Evolutionary conservation across 2,797 vertebrate species (phyloP).

Genomic region (Fundulus diaphanus): DNA sequence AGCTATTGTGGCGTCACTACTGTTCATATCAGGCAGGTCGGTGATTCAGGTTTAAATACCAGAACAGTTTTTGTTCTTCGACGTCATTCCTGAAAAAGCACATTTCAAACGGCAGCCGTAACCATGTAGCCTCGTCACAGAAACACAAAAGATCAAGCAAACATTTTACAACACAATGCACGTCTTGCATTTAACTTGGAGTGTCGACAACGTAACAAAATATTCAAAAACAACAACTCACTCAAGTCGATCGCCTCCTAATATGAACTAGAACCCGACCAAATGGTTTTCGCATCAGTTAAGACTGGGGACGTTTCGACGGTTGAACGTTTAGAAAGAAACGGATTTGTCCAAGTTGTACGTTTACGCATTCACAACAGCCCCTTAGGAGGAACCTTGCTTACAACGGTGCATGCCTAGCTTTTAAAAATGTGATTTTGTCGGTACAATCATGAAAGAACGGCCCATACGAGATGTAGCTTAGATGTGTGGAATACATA

Average conservation of each 20-base stretch:
- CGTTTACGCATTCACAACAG: not conserved
- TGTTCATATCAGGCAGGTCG: not conserved
- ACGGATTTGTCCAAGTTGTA: not conserved
- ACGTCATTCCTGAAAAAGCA: not conserved
- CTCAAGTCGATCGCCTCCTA: not conserved
- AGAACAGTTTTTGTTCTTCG: not conserved
- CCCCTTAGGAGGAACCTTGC: not conserved
- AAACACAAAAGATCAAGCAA: not conserved
- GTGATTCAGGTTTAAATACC: constrained; percentile 27
- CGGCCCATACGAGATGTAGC: not conserved
- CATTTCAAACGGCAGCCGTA: not conserved
- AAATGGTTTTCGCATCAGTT: not conserved
- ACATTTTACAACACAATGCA: not conserved
- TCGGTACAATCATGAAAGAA: not conserved
- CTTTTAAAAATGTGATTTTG: not conserved
- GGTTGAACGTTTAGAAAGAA: not conserved
- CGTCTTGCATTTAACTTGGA: not conserved
- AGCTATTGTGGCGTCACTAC: not conserved
- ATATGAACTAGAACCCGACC: not conserved
- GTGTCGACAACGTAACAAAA: not conserved
- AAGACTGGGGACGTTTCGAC: not conserved
- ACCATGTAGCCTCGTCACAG: not conserved
- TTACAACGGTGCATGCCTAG: not conserved
- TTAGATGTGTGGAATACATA: not conserved
- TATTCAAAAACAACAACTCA: not conserved